phyloP scores from a whole-genome alignment of 2,113 vertebrate genomes.

The Pristiophorus japonicus region DNA sequence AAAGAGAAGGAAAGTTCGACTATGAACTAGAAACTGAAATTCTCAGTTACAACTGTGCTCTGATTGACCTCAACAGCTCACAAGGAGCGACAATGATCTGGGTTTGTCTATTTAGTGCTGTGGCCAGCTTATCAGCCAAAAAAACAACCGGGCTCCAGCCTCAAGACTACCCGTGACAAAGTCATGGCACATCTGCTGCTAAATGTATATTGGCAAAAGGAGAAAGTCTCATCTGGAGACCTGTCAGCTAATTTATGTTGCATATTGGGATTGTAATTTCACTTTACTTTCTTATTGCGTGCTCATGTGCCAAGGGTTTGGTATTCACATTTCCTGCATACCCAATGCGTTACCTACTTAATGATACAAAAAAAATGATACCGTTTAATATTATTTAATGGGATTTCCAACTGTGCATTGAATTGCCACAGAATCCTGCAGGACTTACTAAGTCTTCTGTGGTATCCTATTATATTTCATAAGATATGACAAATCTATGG shows the following conservation, averaged over 20 bases:
- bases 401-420: neutral
- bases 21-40: too few relatives aligned
- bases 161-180: neutral
- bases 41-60: neutral
- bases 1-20: neutral
- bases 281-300: neutral
- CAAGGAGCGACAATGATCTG: neutral
- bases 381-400: neutral
- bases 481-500: constrained; percentile 22
- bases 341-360: neutral
- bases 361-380: constrained; percentile 7
- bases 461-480: neutral
- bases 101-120: neutral
- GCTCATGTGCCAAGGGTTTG: neutral
- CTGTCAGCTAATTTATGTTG: neutral
- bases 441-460: neutral
- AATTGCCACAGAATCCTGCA: neutral
- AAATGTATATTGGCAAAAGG: neutral
- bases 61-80: neutral
- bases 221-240: neutral
- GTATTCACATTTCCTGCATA: neutral
- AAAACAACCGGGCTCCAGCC: too few relatives aligned
- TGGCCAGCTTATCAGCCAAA: neutral
- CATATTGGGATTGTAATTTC: neutral
- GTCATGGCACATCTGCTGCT: neutral